Evolutionary conservation across 1,140 invertebrate species (phyloP).

Genomic region (Platorchestia sp.): DNA sequence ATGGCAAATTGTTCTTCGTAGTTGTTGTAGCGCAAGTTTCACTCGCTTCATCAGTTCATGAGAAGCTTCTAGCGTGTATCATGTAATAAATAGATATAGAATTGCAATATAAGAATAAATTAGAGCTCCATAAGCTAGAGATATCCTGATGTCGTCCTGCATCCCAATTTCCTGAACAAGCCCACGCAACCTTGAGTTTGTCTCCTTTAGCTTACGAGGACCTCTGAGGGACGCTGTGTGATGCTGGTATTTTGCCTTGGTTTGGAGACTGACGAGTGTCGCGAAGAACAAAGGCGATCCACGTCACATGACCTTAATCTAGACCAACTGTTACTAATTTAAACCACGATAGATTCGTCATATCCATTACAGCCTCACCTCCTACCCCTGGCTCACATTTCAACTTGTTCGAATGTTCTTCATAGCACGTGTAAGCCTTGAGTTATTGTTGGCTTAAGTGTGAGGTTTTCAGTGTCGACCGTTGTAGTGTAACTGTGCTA

Average conservation of each 20-base stretch:
- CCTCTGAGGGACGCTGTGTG: background rate
- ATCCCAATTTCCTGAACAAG: background rate
- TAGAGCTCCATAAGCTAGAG: conserved; percentile 39
- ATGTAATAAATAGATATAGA: conserved; percentile 55
- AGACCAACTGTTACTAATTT: background rate
- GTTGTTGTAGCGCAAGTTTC: conserved; percentile 47
- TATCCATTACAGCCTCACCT: background rate
- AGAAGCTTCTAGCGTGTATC: conserved; percentile 55
- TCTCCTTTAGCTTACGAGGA: background rate
- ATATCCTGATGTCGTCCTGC: conserved; percentile 3
- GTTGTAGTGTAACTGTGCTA: conserved; percentile 5
- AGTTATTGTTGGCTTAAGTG: conserved; percentile 25
- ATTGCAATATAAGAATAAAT: conserved; percentile 52
- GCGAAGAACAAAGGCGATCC: background rate
- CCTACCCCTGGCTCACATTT: background rate
- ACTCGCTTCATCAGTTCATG: conserved; percentile 46
- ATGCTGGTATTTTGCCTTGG: background rate
- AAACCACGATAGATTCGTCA: background rate
- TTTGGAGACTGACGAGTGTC: background rate
- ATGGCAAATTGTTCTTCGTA: background rate
- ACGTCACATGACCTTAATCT: background rate
- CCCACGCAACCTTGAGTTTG: background rate
- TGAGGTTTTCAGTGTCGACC: background rate
- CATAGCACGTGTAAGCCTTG: background rate
- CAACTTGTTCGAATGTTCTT: background rate